These are phyloP conservation scores for Manis pentadactyla DNA, from an alignment of 2,797 vertebrate genomes.

Conservation along the genomic window DNA sequence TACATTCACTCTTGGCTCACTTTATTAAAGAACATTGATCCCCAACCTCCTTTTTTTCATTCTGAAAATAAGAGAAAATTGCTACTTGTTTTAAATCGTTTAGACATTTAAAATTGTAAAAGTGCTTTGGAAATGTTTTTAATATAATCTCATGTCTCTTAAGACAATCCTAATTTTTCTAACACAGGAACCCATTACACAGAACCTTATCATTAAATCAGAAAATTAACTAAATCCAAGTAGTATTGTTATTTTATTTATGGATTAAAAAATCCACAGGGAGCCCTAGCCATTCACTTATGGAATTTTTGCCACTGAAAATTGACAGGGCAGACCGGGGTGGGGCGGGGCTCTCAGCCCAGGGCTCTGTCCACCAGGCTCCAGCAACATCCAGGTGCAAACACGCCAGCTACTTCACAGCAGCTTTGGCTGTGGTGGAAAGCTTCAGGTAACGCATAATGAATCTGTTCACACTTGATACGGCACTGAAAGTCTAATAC, in stretches of 20 bases:
- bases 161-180: slow-evolving; percentile 36
- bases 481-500: background rate
- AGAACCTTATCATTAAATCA: background rate
- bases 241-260: background rate
- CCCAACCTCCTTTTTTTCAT: background rate
- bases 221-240: background rate
- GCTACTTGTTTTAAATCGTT: background rate
- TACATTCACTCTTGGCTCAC: background rate
- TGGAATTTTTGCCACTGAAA: background rate
- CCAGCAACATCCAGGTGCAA: background rate
- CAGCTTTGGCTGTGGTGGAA: background rate
- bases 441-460: background rate
- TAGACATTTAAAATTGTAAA: slow-evolving; percentile 10
- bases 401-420: background rate
- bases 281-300: background rate
- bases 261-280: background rate
- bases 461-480: background rate
- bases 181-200: background rate
- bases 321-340: background rate
- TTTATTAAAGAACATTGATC: background rate
- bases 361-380: background rate
- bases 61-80: background rate
- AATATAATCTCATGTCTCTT: background rate
- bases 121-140: background rate
- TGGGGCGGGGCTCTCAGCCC: background rate